A percentile compares a stretch with the other conserved stretches of the same genome.
phyloP scores from a whole-genome alignment of 2,888 invertebrate species.

The Dicyrtomina minuta region DNA sequence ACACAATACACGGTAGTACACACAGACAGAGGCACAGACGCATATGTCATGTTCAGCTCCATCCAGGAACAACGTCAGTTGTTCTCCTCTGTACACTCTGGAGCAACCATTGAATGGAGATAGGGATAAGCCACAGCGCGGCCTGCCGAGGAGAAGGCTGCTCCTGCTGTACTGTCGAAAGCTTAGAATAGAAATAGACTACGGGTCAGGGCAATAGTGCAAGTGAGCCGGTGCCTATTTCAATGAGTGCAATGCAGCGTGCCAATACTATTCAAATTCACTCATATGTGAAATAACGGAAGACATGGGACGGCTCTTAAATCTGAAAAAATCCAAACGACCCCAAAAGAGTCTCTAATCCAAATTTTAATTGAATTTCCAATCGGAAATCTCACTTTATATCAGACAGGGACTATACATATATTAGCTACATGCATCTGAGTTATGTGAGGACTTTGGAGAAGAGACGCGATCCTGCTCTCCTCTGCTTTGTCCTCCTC shows the following conservation, averaged over 20 bases:
- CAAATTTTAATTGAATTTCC: slow-evolving; percentile 53
- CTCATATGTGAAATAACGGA: slow-evolving; percentile 68
- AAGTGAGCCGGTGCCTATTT: slow-evolving; percentile 53
- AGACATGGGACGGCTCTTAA: slow-evolving; percentile 51
- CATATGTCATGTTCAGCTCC: background rate
- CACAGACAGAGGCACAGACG: background rate
- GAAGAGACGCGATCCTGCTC: background rate
- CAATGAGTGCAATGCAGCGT: slow-evolving; percentile 68
- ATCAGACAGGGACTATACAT: slow-evolving; percentile 1
- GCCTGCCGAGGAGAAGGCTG: slow-evolving; percentile 32
- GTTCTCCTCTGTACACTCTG: background rate
- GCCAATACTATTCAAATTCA: slow-evolving; percentile 65
- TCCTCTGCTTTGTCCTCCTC: background rate
- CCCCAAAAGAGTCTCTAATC: slow-evolving; percentile 41
- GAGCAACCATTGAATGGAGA: slow-evolving; percentile 3
- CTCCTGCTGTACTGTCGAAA: background rate
- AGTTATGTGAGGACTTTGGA: background rate
- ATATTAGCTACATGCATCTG: background rate
- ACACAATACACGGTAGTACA: background rate
- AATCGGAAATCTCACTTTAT: slow-evolving; percentile 38
- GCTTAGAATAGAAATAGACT: slow-evolving; percentile 23
- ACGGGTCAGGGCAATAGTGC: slow-evolving; percentile 38
- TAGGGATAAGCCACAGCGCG: background rate
- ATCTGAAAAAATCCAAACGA: slow-evolving; percentile 41
- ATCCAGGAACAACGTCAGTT: background rate